Conservation (phyloP, 2,113 vertebrate genomes). For the Ifrita kowaldi region DNA sequence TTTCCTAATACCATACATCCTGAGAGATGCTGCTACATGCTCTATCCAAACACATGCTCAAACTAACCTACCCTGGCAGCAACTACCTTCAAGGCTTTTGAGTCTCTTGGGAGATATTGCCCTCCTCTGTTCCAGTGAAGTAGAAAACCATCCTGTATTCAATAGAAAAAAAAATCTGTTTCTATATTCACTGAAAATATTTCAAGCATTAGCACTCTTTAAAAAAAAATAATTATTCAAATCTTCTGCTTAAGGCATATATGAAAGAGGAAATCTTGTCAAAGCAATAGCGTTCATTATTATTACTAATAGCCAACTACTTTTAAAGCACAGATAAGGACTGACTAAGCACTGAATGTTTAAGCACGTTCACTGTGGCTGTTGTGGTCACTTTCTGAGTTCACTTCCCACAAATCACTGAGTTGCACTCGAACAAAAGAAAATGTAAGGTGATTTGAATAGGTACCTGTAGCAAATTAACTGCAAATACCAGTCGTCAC, state of each 20-base stretch:
- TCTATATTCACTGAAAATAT: background rate
- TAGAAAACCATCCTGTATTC: background rate
- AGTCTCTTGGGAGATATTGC: background rate
- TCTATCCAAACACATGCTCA: background rate
- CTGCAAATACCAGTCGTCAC: background rate
- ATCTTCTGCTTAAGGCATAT: background rate
- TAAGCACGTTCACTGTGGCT: background rate
- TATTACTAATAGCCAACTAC: background rate
- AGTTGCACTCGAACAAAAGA: background rate
- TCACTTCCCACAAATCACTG: background rate
- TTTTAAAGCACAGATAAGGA: background rate
- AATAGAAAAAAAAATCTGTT: background rate
- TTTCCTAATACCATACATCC: constrained; percentile 20
- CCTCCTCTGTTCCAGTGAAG: background rate
- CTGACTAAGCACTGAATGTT: background rate
- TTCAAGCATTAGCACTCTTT: background rate
- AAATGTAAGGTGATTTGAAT: background rate
- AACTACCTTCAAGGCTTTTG: constrained; percentile 21
- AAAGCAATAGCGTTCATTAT: background rate
- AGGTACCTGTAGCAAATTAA: background rate
- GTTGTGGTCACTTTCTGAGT: background rate
- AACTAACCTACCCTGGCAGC: background rate
- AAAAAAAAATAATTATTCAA: background rate
- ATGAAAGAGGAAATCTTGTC: background rate
- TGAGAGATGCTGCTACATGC: constrained; percentile 14